Base-by-base conservation (phyloP, 2,113 vertebrate genomes). In the Saguinus imperator region DNA sequence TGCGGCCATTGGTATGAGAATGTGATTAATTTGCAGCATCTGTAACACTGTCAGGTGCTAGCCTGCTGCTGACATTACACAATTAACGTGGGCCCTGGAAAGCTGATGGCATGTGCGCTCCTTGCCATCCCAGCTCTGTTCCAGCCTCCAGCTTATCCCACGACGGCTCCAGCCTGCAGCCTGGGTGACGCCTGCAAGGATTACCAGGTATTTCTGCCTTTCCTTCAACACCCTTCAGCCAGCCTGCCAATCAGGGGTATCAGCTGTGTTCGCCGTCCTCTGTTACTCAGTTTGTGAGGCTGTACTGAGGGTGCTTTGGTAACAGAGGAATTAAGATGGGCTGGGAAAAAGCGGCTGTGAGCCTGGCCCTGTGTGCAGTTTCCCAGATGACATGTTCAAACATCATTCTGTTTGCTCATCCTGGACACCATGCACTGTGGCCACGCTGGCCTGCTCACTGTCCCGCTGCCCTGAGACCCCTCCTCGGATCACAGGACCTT, bases 261-360 rank as follows among this genome's bases (percentile, higher is more conserved):
- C 12, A 8, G 45, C 5, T 2, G 0, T 1, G 1, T 3, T 11
- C 21, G 1, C 7, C 25, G 1, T 1, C 11, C 57, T 37, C 20
- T 14, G 5, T 1, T 0, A 61, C 17, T 25, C 79, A 23, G 11
- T 40, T 43, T 5, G 2, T 2, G 37, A 58, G 29, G 12, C 50
- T 57, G 14, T 17, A 37, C 27, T 50, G 43, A 18, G 58, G 43
- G 48, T 12, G 8, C 23, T 37, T 35, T 61, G 11, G 1, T 66
- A 29, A 52, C 1, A 55, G 77, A 40, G n/a, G 7, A 37, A 27
- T 6, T n/a, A 57, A 35, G 32, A 1, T 12, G 0, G 0, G 10
- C 20, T 13, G 2, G 58, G 43, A 32, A 8, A 43, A 91, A 25
- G 40, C 5, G 29, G 43, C 2, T 0, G 0, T 17, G 48, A 4